Base-by-base conservation (phyloP, 2,113 vertebrate genomes). In the Periophthalmus modestus region DNA sequence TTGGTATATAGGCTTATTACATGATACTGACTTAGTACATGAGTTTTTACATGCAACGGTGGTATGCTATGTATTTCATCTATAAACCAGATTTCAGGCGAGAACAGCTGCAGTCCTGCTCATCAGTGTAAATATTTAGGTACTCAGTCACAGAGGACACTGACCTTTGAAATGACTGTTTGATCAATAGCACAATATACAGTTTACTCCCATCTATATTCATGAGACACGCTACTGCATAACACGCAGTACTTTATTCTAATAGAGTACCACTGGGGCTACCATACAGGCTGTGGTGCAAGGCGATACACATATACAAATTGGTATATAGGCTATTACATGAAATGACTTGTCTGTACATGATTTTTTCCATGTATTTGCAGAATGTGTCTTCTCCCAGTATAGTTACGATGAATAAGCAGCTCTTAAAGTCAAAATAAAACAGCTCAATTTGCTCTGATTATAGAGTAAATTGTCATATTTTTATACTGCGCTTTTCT, bases 81-180 rank as follows among this genome's bases (percentile, higher is more conserved):
- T n/a, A 7, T n/a, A 54, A 7, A 21, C 7, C 9, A 5, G 23
- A 55, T 28, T 59, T 0, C 57, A 59, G 21, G 11, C 23, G 14
- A n/a, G 47, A 48, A 48, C 3, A n/a, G 16, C 1, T 62, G 28
- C 1, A 50, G 43, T 58, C 33, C 39, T 15, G 28, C 36, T 9
- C 59, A 39, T 46, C 0, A 71, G 73, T 5, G 7, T 48, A 50
- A 47, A 15, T 23, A 50, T 66, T 61, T 54, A 24, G 68, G 24
- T 68, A 0, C 73, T 67, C 59, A 46, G 47, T 75, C 67, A 69
- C 71, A 70, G 63, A 65, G 66, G 59, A 62, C 72, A 65, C 34
- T 80, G 78, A 86, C 75, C 75, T 89, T 87, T 69, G 43, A 71
- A 72, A 81, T n/a, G 70, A 54, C 58, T 59, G 68, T 24, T 75